Evolutionary conservation across 2,888 invertebrate species (phyloP).

Genomic region (Incurvaria masculella): DNA sequence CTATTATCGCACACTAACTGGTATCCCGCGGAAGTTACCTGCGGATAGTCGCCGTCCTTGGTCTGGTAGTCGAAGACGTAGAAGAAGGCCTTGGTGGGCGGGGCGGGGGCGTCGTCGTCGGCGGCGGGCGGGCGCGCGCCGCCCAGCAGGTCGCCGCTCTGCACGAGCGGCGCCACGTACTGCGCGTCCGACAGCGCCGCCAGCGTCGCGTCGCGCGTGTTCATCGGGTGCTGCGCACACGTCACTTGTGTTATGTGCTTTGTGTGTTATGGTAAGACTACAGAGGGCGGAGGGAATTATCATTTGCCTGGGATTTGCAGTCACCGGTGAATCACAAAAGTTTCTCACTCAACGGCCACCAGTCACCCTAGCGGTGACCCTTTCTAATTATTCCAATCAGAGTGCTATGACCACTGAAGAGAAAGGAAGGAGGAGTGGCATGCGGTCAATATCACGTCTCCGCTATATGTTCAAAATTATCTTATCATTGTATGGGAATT

Average conservation of each 20-base stretch:
- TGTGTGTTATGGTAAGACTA: neutral
- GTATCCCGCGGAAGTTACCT: conserved; percentile 51
- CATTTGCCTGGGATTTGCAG: no score
- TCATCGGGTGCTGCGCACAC: conserved; percentile 73
- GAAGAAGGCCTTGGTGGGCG: conserved; percentile 79
- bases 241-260: neutral
- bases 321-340: no score
- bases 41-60: conserved; percentile 84
- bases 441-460: no score
- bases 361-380: no score
- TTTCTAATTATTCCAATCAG: no score
- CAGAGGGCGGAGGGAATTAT: no score
- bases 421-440: no score
- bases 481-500: no score
- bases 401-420: no score
- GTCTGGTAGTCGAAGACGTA: conserved; percentile 93
- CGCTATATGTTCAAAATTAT: no score
- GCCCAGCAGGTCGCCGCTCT: conserved; percentile 78
- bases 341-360: no score
- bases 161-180: conserved; percentile 87
- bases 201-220: conserved; percentile 84
- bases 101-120: conserved; percentile 43
- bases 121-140: conserved; percentile 59
- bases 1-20: no score
- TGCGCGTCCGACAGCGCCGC: conserved; percentile 92